These are phyloP conservation scores for Dysdera silvatica DNA, from an alignment of 1,140 invertebrate species.

Conservation along the genomic window DNA sequence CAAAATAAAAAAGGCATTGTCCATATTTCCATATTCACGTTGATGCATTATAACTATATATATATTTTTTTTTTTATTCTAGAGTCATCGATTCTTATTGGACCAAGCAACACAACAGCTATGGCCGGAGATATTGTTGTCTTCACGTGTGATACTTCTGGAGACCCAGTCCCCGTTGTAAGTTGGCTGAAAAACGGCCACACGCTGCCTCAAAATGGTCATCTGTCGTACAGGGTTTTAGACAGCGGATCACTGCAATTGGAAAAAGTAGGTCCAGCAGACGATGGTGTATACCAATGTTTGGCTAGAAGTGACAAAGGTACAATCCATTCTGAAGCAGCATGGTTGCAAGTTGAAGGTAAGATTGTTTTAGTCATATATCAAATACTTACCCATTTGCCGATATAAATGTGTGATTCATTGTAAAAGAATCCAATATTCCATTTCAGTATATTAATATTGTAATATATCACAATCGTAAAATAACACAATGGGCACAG, in stretches of 20 bases:
- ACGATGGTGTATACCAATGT: constrained; percentile 31
- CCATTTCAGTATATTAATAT: too few relatives aligned
- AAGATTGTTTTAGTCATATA: constrained; percentile 6
- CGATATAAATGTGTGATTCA: too few relatives aligned
- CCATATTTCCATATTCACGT: too few relatives aligned
- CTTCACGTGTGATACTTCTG: constrained; percentile 74
- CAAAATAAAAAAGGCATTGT: too few relatives aligned
- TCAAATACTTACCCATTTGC: too few relatives aligned
- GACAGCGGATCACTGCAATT: constrained; percentile 26
- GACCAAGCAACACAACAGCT: constrained; percentile 77
- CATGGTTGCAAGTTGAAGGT: constrained; percentile 31
- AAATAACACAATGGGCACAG: too few relatives aligned
- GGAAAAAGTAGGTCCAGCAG: constrained; percentile 27
- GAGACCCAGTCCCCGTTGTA: constrained; percentile 74
- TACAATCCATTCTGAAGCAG: constrained; percentile 14
- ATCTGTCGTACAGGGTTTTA: constrained; percentile 11
- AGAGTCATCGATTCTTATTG: constrained; percentile 85
- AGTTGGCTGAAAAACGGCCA: constrained; percentile 72
- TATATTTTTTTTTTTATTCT: constrained; percentile 38
- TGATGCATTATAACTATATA: too few relatives aligned
- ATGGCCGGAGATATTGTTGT: constrained; percentile 82
- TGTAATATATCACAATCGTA: too few relatives aligned
- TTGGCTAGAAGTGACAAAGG: constrained; percentile 28
- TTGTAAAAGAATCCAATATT: too few relatives aligned
- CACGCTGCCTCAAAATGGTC: constrained; percentile 3